These are phyloP conservation scores for Narcine bancroftii DNA, from an alignment of 2,113 vertebrate genomes.

Conservation along the genomic window DNA sequence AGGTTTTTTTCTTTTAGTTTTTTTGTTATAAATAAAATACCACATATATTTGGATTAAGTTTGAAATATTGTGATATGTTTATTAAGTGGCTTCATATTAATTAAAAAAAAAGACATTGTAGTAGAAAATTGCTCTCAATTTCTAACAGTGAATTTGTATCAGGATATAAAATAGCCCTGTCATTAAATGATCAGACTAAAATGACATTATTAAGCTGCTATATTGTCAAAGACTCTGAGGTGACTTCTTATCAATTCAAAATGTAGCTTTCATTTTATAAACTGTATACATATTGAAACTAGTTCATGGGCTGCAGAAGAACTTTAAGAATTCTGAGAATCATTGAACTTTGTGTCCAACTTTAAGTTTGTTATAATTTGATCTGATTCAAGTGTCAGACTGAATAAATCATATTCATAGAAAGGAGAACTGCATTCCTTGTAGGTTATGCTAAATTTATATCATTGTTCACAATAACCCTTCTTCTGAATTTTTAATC, in stretches of 20 bases:
- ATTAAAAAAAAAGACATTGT: too few species aligned
- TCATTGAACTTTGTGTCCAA: not conserved
- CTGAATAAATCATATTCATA: not conserved
- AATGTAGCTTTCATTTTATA: constrained; percentile 21
- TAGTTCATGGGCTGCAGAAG: not conserved
- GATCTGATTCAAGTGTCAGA: not conserved
- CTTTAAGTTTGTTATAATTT: not conserved
- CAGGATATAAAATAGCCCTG: not conserved
- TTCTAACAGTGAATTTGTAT: not conserved
- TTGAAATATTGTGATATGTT: too few species aligned
- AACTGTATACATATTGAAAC: not conserved
- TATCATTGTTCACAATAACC: not conserved
- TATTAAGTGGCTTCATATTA: too few species aligned
- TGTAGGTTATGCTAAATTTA: not conserved
- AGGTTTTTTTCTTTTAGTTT: too few species aligned
- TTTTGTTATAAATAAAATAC: too few species aligned
- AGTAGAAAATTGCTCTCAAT: not conserved
- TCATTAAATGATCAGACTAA: not conserved
- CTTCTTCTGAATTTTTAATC: not conserved
- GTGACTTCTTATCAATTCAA: not conserved
- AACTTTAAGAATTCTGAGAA: not conserved
- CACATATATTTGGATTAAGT: too few species aligned
- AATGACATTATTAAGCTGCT: not conserved
- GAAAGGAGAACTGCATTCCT: not conserved
- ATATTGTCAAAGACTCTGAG: not conserved